phyloP scores from a whole-genome alignment of 2,888 invertebrate species.

The Eupelmus urozonus region DNA sequence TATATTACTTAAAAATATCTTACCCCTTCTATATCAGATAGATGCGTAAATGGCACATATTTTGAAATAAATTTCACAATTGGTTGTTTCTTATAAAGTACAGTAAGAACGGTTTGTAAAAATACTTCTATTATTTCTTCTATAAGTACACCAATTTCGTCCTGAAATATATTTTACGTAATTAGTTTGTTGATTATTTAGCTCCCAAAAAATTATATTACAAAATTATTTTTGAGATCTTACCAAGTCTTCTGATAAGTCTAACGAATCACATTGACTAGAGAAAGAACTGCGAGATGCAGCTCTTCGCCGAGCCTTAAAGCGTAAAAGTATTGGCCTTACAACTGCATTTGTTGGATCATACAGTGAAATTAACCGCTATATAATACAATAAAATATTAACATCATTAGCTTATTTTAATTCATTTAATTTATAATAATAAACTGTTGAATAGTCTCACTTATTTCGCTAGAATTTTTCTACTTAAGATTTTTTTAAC shows the following conservation, averaged over 20 bases:
- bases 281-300: constrained; percentile 78
- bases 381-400: constrained; percentile 64
- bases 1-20: constrained; percentile 22
- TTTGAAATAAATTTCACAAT: constrained; percentile 66
- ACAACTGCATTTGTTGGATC: constrained; percentile 82
- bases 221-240: constrained; percentile 57
- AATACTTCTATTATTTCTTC: constrained; percentile 80
- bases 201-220: too few species aligned
- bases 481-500: background rate
- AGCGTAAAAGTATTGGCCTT: constrained; percentile 77
- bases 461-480: background rate
- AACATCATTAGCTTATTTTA: constrained; percentile 15
- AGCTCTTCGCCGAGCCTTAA: constrained; percentile 71
- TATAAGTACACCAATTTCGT: constrained; percentile 70
- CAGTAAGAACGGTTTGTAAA: constrained; percentile 77
- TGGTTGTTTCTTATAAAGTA: constrained; percentile 74
- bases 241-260: constrained; percentile 73
- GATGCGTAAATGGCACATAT: constrained; percentile 68
- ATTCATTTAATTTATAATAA: background rate
- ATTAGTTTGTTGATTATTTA: background rate
- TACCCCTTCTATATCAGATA: constrained; percentile 68
- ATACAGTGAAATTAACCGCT: constrained; percentile 80
- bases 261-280: constrained; percentile 78
- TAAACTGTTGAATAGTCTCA: too few species aligned
- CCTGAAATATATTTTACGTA: constrained; percentile 62